Evolutionary conservation across 2,888 invertebrate species (phyloP).

Genomic region (Plebejus melissa): DNA sequence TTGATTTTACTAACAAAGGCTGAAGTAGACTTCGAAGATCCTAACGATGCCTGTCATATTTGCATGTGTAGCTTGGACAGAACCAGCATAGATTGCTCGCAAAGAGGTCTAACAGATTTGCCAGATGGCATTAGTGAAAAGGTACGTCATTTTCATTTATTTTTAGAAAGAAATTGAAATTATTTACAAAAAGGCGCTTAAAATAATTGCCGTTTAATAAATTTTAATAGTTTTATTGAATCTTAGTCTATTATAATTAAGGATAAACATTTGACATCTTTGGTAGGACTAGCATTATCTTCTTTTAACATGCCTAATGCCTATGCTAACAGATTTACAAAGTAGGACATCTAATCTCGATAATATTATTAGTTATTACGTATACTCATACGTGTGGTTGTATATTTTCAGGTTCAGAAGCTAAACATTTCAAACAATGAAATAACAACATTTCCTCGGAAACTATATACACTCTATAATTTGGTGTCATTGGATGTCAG

Average conservation of each 20-base stretch:
- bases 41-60: constrained; percentile 54
- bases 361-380: neutral
- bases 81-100: constrained; percentile 61
- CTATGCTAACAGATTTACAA: too few relatives aligned
- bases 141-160: constrained; percentile 38
- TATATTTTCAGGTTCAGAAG: constrained; percentile 75
- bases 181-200: too few relatives aligned
- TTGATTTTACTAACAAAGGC: constrained; percentile 45
- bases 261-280: too few relatives aligned
- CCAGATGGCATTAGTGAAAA: constrained; percentile 60
- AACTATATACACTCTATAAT: constrained; percentile 51
- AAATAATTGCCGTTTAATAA: too few relatives aligned
- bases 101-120: constrained; percentile 62
- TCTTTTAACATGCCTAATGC: neutral
- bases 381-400: neutral
- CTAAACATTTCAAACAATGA: constrained; percentile 84
- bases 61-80: constrained; percentile 58
- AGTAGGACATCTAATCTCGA: neutral
- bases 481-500: constrained; percentile 58
- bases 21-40: constrained; percentile 53
- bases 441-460: constrained; percentile 75
- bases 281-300: too few relatives aligned
- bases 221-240: too few relatives aligned
- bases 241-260: too few relatives aligned
- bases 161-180: too few relatives aligned